Conservation (phyloP, 2,888 invertebrate genomes). For the Erebia epiphron region DNA sequence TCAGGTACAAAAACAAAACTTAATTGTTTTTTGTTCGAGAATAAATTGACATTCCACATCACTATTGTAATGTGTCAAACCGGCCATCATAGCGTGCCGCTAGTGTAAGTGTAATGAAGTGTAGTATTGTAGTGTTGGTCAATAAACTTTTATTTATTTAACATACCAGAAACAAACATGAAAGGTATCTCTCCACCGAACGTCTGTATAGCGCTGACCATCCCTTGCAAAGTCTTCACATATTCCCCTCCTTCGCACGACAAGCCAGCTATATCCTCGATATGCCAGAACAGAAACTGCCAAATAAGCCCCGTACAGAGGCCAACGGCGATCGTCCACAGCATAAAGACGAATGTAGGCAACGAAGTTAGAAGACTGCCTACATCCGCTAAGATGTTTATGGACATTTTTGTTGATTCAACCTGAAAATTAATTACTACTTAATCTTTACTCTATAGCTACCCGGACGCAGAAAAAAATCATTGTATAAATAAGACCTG, state of each 20-base stretch:
- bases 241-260: constrained; percentile 76
- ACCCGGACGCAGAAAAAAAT: too few relatives aligned
- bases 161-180: constrained; percentile 90
- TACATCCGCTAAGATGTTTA: constrained; percentile 87
- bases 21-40: too few relatives aligned
- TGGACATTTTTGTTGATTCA: constrained; percentile 84
- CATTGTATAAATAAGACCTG: too few relatives aligned
- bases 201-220: constrained; percentile 89
- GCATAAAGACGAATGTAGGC: constrained; percentile 87
- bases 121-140: too few relatives aligned
- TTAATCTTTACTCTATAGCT: too few relatives aligned
- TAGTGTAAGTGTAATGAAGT: too few relatives aligned
- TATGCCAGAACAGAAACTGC: constrained; percentile 94
- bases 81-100: too few relatives aligned
- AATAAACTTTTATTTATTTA: too few relatives aligned
- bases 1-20: too few relatives aligned
- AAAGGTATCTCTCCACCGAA: constrained; percentile 94
- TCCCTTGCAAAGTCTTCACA: constrained; percentile 89
- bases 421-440: constrained; percentile 69
- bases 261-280: constrained; percentile 86
- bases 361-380: constrained; percentile 85
- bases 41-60: too few relatives aligned
- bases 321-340: constrained; percentile 92
- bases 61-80: too few relatives aligned
- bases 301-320: constrained; percentile 93